Percentiles rank a stretch among this genome's conserved stretches.
These are phyloP conservation scores for Scaptomyza hsui DNA, from an alignment of 1,140 invertebrate genomes.

Conservation along the genomic window DNA sequence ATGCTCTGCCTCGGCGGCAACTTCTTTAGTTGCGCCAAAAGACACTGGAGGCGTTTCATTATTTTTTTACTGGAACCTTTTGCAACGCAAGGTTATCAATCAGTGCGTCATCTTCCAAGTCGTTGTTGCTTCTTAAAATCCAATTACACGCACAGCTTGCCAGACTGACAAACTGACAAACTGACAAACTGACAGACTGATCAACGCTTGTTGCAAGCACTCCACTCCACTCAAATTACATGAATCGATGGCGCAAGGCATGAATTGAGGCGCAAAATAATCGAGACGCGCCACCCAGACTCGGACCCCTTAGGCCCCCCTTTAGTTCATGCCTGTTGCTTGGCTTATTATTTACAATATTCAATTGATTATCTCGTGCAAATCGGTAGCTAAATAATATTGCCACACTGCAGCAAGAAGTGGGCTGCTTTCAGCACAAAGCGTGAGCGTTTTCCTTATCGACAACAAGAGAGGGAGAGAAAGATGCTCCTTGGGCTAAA, in stretches of 20 bases:
- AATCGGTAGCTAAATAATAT: constrained; percentile 80
- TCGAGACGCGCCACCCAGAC: constrained; percentile 62
- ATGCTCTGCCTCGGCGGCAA: constrained; percentile 11
- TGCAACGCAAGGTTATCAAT: constrained; percentile 72
- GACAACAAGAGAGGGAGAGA: not conserved
- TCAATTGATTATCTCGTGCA: constrained; percentile 79
- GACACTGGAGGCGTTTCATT: constrained; percentile 67
- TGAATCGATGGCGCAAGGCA: constrained; percentile 53
- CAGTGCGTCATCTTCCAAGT: constrained; percentile 51
- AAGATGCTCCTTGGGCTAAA: not conserved
- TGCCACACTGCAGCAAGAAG: constrained; percentile 71
- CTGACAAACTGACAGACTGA: constrained; percentile 31
- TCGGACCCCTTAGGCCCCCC: not conserved
- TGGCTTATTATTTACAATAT: constrained; percentile 76
- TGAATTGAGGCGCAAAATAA: constrained; percentile 70
- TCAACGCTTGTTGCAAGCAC: constrained; percentile 34
- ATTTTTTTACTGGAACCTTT: constrained; percentile 51
- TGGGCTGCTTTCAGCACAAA: constrained; percentile 49
- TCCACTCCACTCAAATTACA: constrained; percentile 67
- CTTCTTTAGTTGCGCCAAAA: constrained; percentile 48
- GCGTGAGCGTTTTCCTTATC: constrained; percentile 1
- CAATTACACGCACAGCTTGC: constrained; percentile 69
- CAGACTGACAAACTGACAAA: constrained; percentile 5
- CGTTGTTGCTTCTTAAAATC: constrained; percentile 70
- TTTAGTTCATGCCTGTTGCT: not conserved